Conservation (phyloP, 1,140 invertebrate genomes). For the Drosophila virilis region DNA sequence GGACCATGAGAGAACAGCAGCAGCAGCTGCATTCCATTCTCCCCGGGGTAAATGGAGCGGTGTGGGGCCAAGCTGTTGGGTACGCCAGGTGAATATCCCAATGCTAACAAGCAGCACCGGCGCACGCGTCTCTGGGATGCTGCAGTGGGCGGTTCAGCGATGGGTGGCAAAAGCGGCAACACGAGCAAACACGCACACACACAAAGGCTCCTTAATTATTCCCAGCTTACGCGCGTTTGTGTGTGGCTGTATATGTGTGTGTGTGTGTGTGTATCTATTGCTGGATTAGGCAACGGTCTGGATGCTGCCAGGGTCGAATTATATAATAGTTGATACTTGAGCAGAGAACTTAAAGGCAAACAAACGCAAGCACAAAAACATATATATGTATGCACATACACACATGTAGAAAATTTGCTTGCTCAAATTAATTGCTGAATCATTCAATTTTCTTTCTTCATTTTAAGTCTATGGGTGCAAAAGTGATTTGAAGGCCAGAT, state of each 20-base stretch:
- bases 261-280: slow-evolving; percentile 11
- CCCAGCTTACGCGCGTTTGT: slow-evolving; percentile 8
- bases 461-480: too few relatives aligned
- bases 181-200: slow-evolving; percentile 10
- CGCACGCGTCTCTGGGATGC: slow-evolving; percentile 44
- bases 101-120: background rate
- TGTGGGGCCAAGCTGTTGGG: too few relatives aligned
- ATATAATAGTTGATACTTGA: slow-evolving; percentile 3
- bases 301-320: slow-evolving; percentile 36
- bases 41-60: background rate
- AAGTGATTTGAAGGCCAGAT: too few relatives aligned
- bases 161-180: background rate
- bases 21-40: slow-evolving; percentile 25
- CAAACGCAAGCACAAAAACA: background rate
- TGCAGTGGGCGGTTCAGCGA: slow-evolving; percentile 29
- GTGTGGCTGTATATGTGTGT: slow-evolving; percentile 17
- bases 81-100: slow-evolving; percentile 31
- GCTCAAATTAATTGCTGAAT: background rate
- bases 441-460: background rate
- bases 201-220: slow-evolving; percentile 10
- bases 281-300: slow-evolving; percentile 31
- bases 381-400: too few relatives aligned
- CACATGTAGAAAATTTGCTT: background rate
- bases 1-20: background rate
- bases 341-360: background rate